Conservation (phyloP, 1,140 invertebrate species). For the Muscidifurax raptorellus region DNA sequence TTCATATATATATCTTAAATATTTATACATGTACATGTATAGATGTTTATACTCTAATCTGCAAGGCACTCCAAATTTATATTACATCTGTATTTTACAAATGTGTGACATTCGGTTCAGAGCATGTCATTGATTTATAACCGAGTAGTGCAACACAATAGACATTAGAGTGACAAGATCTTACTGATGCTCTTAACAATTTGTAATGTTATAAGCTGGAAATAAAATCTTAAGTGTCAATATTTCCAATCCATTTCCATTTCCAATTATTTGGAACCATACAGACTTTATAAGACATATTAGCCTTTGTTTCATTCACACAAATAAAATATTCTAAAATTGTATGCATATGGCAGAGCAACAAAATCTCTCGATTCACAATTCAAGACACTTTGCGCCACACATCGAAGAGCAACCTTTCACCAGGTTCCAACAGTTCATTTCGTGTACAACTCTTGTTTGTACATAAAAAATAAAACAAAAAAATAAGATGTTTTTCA, state of each 20-base stretch:
- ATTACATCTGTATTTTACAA: constrained; percentile 76
- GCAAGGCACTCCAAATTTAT: constrained; percentile 74
- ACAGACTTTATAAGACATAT: constrained; percentile 19
- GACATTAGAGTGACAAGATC: constrained; percentile 47
- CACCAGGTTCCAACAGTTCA: constrained; percentile 38
- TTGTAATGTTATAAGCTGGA: constrained; percentile 8
- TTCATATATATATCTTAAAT: constrained; percentile 55
- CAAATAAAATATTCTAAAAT: constrained; percentile 34
- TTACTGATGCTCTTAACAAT: constrained; percentile 29
- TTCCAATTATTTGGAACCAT: constrained; percentile 10
- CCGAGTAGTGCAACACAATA: constrained; percentile 53
- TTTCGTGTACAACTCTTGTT: constrained; percentile 40
- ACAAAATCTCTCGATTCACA: constrained; percentile 34
- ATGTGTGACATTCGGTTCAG: constrained; percentile 59
- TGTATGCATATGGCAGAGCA: constrained; percentile 47
- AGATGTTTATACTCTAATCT: constrained; percentile 65
- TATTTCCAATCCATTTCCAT: not conserved
- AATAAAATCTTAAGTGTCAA: constrained; percentile 45
- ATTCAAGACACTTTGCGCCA: constrained; percentile 40
- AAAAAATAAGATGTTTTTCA: constrained; percentile 41
- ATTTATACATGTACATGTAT: constrained; percentile 59
- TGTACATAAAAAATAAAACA: constrained; percentile 43
- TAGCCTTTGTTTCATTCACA: constrained; percentile 13
- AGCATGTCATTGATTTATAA: constrained; percentile 28
- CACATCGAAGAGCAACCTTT: constrained; percentile 16